Evolutionary conservation across 1,140 invertebrate species (phyloP).

Genomic region (Dolichoris vasculosae): DNA sequence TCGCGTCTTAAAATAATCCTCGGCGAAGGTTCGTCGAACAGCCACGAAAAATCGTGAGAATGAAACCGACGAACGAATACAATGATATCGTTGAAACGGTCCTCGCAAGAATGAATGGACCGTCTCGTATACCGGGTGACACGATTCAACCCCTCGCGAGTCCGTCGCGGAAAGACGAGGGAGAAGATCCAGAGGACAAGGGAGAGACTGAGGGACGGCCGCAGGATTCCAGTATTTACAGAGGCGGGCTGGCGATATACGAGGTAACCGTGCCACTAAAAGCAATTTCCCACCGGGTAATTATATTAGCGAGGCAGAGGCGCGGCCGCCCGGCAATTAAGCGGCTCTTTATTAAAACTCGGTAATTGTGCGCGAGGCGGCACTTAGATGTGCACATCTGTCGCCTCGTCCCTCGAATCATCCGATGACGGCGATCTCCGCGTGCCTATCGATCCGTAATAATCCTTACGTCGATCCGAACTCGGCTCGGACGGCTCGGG

Average conservation of each 20-base stretch:
- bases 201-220: not conserved
- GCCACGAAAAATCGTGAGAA: not conserved
- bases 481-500: not conserved
- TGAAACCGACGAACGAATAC: too few species aligned
- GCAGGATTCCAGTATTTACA: slow-evolving; percentile 26
- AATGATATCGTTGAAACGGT: not conserved
- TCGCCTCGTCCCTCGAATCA: slow-evolving; percentile 8
- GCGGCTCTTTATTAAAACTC: slow-evolving; percentile 56
- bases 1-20: too few species aligned
- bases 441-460: not conserved
- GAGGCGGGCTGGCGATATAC: not conserved
- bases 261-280: slow-evolving; percentile 56
- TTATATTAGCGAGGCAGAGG: slow-evolving; percentile 55
- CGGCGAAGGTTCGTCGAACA: not conserved
- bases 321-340: slow-evolving; percentile 60
- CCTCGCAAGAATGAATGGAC: not conserved
- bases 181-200: not conserved
- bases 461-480: slow-evolving; percentile 10
- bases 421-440: not conserved
- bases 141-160: not conserved
- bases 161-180: not conserved
- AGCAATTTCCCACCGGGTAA: slow-evolving; percentile 58
- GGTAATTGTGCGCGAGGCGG: slow-evolving; percentile 43
- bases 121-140: not conserved
- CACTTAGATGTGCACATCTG: not conserved